phyloP scores from a whole-genome alignment of 2,888 invertebrate genomes.

The Phymatocera aterrima region DNA sequence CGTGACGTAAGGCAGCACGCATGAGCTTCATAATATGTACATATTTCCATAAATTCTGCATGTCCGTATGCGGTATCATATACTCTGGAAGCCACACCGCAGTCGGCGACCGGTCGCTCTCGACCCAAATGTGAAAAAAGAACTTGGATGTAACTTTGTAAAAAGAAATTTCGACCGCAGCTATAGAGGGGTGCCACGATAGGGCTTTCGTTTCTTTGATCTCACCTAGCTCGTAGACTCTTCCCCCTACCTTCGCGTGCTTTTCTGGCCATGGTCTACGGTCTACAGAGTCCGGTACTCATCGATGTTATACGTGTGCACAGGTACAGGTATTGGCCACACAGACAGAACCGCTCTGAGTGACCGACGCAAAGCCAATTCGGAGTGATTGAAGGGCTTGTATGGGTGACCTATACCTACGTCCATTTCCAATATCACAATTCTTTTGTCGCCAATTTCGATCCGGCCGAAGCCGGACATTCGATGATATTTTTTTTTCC shows the following conservation, averaged over 20 bases:
- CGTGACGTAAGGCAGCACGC: neutral
- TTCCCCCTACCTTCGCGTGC: neutral
- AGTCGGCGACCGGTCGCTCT: constrained; percentile 1
- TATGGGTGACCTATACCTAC: neutral
- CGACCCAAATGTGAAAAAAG: constrained; percentile 18
- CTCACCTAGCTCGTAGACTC: neutral
- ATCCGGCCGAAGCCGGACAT: neutral
- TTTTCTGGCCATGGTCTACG: neutral
- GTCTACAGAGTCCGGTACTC: neutral
- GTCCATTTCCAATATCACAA: constrained; percentile 1
- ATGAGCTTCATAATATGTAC: neutral
- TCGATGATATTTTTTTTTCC: neutral
- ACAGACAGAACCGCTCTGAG: neutral
- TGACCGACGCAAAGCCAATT: constrained; percentile 6
- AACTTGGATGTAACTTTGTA: constrained; percentile 2
- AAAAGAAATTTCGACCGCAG: constrained; percentile 28
- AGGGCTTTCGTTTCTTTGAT: constrained; percentile 27
- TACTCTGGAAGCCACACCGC: neutral
- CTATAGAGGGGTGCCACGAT: constrained; percentile 3
- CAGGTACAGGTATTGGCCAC: too few relatives aligned
- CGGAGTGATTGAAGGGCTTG: neutral
- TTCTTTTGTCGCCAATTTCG: constrained; percentile 4
- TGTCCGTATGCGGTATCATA: too few relatives aligned
- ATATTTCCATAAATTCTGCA: neutral
- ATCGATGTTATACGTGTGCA: neutral